These are phyloP conservation scores for Epizoanthus illoricatus DNA, from an alignment of 92 coral and sea anemone species.

Conservation along the genomic window DNA sequence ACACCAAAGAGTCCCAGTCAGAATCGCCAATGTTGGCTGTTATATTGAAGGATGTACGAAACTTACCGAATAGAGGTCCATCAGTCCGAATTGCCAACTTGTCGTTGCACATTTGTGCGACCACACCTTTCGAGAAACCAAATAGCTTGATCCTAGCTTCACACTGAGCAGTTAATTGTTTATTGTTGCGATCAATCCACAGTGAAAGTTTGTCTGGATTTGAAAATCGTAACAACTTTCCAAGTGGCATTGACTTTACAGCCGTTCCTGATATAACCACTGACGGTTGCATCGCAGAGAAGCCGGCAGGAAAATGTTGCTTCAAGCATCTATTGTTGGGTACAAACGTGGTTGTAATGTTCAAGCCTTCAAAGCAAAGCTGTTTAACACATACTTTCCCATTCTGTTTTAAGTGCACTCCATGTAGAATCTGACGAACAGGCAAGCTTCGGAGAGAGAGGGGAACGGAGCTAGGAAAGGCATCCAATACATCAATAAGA, in stretches of 20 bases:
- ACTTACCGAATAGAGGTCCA: slow-evolving; percentile 22
- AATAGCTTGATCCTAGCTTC: background rate
- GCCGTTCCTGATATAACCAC: slow-evolving; percentile 12
- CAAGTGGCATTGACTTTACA: background rate
- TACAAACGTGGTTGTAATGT: slow-evolving; percentile 16
- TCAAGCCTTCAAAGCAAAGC: slow-evolving; percentile 38
- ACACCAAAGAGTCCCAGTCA: slow-evolving; percentile 48
- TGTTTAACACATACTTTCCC: slow-evolving; percentile 21
- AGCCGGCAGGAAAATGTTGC: background rate
- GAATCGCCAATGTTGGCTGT: slow-evolving; percentile 43
- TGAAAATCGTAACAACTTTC: slow-evolving; percentile 13
- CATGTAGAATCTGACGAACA: slow-evolving; percentile 29
- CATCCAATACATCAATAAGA: slow-evolving; percentile 9
- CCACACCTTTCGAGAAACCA: slow-evolving; percentile 14
- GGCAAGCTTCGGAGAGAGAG: background rate
- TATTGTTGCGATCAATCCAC: background rate
- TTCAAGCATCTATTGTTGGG: slow-evolving; percentile 15
- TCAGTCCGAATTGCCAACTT: slow-evolving; percentile 9
- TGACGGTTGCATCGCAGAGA: background rate
- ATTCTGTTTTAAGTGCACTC: slow-evolving; percentile 22
- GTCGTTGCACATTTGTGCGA: background rate
- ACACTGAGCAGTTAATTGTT: background rate
- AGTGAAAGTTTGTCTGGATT: background rate
- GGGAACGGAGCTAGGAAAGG: slow-evolving; percentile 8
- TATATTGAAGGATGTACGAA: slow-evolving; percentile 36